Evolutionary conservation across 2,113 vertebrate genomes (phyloP), one percentile per base, ranked within the genome.

Genomic region (Chascanopsetta lugubris): DNA sequence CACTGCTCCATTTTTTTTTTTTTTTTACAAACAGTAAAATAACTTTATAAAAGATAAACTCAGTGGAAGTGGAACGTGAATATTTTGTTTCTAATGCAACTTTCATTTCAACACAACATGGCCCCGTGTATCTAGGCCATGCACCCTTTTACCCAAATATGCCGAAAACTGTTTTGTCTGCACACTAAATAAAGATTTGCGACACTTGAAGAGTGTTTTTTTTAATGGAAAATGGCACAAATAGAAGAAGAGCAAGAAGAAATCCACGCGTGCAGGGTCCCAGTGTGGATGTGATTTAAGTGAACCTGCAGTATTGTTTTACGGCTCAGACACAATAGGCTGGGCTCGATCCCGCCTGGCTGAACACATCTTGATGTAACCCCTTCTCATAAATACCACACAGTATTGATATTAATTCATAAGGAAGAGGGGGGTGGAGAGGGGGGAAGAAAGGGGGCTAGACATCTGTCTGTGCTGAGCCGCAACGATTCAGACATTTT

Each of bases 81-180:
- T 82, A 77, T 85, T 84, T 86, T 70, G 74, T 67, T 57, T 75
- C 78, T 85, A 76, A 56, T 86, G 85, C 85, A 90, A 90, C 87
- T 90, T 90, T 89, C 87, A 86, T 85, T 72, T 82, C 83, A 83
- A 61, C 65, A 75, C 72, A 82, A 70, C 75, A 69, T 72, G 72
- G 58, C 61, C 67, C 47, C 82, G 75, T 77, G 84, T 86, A 86
- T 86, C 79, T 80, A 82, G 83, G 85, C 86, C 88, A 87, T n/a
- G n/a, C n/a, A n/a, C n/a, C 3, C 72, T 45, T 75, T 59, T 61
- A 27, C 68, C 63, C 62, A 47, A 79, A 66, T 63, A 77, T 61
- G 69, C 50, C 45, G 55, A 61, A 68, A 80, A 79, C 56, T 62
- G 65, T 63, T 74, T 20, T n/a, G n/a, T n/a, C n/a, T n/a, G n/a